Evolutionary conservation across 2,113 vertebrate genomes (phyloP).

Genomic region (Cryptomyrus ogoouensis): DNA sequence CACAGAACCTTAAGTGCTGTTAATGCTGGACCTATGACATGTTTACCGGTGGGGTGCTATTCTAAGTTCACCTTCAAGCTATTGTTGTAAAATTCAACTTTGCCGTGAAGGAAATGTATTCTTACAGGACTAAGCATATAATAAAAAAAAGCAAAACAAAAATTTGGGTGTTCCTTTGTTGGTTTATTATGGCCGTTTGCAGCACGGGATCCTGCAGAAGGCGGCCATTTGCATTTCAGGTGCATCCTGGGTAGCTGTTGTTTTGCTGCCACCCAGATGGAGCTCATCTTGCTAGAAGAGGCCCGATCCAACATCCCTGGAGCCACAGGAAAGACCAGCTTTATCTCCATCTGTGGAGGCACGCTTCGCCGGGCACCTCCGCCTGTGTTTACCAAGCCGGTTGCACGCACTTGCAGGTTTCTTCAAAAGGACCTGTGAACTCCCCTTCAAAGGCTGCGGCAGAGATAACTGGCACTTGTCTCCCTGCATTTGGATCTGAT

Average conservation of each 20-base stretch:
- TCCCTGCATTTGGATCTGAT: neutral
- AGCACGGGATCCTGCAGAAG: neutral
- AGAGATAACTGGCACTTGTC: slow-evolving; percentile 3
- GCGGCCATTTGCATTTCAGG: slow-evolving; percentile 3
- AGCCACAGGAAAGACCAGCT: neutral
- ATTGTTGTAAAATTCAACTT: neutral
- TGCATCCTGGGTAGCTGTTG: neutral
- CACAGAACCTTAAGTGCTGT: neutral
- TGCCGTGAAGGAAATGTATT: neutral
- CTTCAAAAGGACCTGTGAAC: slow-evolving; percentile 11
- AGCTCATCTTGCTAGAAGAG: neutral
- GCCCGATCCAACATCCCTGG: neutral
- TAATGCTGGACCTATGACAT: neutral
- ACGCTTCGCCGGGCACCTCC: neutral
- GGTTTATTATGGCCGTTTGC: neutral
- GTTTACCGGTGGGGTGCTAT: neutral
- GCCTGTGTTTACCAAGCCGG: neutral
- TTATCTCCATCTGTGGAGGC: slow-evolving; percentile 1
- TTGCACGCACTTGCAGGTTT: neutral
- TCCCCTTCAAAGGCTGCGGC: neutral
- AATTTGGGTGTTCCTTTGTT: neutral
- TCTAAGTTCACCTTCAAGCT: neutral
- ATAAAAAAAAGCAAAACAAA: neutral
- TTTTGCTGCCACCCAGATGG: slow-evolving; percentile 7
- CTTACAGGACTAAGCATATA: neutral